Base-by-base conservation (phyloP, 2,113 vertebrate genomes). In the Catagonus wagneri region DNA sequence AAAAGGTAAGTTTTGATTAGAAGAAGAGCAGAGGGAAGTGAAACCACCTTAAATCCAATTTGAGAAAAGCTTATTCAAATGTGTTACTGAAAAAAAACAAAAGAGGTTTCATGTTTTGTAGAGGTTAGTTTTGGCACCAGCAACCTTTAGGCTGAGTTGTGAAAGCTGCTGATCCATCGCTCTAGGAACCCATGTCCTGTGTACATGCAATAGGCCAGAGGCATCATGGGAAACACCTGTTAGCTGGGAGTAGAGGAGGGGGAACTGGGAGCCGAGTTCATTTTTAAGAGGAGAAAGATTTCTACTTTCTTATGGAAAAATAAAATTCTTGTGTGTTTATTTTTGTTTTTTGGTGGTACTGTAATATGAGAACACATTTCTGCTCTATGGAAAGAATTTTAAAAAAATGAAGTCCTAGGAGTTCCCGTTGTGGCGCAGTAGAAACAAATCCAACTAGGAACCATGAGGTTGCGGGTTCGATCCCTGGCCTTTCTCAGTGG, bases 11-110 rank as follows among this genome's bases (percentile, higher is more conserved):
- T 89, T 92, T 65, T 95, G 83, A 91, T 84, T 87, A 52, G 50
- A 36, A 81, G 83, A 89, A 76, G 68, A 89, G 16, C 93, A 68
- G 16, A 65, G 61, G 78, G 95, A 96, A 97, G 91, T 71, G 89
- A 98, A 97, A 96, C 95, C 88, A 39, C 44, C 91, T 96, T 79
- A 92, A 92, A 85, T 76, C 52, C 94, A 96, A 95, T 78, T 74
- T 94, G 95, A 96, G 89, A 69, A 94, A 94, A 96, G 85, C 85
- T 96, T 81, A 92, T 95, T 96, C 93, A 75, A 96, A 87, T 96
- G n/a, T 71, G 92, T 80, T 96, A 76, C 87, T 92, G 68, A 32
- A 58, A 75, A 44, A 75, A 90, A 71, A 36, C 19, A 79, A 78
- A 68, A 58, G 78, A 83, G 15, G 78, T 91, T 94, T 96, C 3